These are phyloP conservation scores for Hapalemur alaotrensis DNA, from an alignment of 2,797 vertebrate species.

Conservation along the genomic window DNA sequence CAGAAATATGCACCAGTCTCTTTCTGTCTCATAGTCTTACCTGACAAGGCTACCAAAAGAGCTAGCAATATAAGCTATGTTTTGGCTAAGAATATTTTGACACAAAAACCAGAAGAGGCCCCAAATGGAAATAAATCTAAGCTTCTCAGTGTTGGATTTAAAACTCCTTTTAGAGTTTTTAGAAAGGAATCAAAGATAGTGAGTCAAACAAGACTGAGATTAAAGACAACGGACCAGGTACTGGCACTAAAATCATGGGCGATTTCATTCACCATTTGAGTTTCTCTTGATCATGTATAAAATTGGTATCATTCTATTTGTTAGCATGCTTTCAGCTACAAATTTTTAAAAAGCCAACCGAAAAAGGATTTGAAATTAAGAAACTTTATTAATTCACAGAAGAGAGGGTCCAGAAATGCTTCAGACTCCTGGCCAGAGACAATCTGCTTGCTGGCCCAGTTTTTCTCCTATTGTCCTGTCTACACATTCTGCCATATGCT, in stretches of 20 bases:
- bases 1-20: not conserved
- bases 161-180: not conserved
- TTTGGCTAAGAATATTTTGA: not conserved
- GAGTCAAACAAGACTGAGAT: not conserved
- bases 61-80: not conserved
- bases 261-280: not conserved
- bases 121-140: not conserved
- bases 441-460: not conserved
- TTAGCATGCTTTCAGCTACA: not conserved
- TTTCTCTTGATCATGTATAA: not conserved
- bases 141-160: not conserved
- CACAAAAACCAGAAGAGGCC: not conserved
- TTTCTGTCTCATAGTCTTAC: not conserved
- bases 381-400: not conserved
- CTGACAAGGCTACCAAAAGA: not conserved
- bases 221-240: not conserved
- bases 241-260: not conserved
- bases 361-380: not conserved
- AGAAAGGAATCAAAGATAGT: not conserved
- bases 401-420: not conserved
- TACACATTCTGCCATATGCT: not conserved
- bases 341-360: not conserved
- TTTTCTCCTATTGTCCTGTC: not conserved
- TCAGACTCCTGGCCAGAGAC: no score
- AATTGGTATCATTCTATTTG: conserved; percentile 24